Conservation (phyloP, 2,113 vertebrate species). For the Rhombomys opimus region DNA sequence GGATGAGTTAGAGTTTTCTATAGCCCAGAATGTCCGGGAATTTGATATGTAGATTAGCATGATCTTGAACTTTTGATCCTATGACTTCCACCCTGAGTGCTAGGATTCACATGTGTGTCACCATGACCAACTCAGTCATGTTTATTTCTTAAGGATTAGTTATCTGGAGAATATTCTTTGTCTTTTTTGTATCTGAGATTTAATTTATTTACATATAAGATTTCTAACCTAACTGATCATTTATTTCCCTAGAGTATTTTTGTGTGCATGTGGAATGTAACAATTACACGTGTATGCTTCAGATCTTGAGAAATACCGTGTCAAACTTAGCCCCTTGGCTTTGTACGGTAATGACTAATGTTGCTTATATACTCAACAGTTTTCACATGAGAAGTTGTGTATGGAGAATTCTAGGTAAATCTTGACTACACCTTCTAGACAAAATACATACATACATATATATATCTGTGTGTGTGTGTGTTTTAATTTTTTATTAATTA, state of each 20-base stretch:
- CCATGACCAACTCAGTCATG: neutral
- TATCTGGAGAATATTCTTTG: neutral
- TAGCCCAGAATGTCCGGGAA: neutral
- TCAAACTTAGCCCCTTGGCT: neutral
- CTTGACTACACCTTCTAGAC: neutral
- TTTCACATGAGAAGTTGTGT: neutral
- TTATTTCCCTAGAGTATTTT: neutral
- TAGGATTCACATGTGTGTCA: neutral
- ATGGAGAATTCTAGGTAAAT: neutral
- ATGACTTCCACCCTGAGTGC: no score
- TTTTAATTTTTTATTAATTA: no score
- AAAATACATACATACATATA: neutral
- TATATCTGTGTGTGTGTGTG: no score
- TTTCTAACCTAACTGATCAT: conserved; percentile 13
- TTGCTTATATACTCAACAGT: neutral
- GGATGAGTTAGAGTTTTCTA: neutral
- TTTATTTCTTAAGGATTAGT: neutral
- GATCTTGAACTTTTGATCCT: no score
- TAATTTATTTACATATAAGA: neutral
- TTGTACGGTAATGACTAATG: neutral
- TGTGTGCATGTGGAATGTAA: neutral
- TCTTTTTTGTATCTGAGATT: neutral
- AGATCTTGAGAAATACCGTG: neutral
- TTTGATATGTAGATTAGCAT: neutral
- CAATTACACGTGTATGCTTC: neutral